Conservation (phyloP, 2,113 vertebrate genomes). For the Thalassoma bifasciatum region DNA sequence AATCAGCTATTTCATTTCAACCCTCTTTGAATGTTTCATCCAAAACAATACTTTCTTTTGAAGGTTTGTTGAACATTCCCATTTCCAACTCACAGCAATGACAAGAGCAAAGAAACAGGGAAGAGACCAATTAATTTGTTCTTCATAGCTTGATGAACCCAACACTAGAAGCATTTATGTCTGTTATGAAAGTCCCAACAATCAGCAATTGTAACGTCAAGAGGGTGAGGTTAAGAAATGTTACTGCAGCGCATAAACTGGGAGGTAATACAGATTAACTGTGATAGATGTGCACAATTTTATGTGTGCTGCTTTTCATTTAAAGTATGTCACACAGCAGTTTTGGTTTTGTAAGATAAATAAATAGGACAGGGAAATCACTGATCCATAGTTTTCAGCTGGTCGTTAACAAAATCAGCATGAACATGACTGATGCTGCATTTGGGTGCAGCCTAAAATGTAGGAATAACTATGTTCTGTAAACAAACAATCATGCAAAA, state of each 20-base stretch:
- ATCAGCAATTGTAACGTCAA: neutral
- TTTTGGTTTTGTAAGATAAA: neutral
- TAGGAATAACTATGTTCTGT: neutral
- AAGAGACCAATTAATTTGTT: neutral
- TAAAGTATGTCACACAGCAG: neutral
- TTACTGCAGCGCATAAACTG: neutral
- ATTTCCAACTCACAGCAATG: neutral
- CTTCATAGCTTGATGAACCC: neutral
- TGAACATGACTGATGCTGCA: slow-evolving; percentile 2
- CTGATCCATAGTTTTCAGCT: neutral
- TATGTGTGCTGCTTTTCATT: neutral
- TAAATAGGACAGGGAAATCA: neutral
- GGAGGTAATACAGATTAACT: neutral
- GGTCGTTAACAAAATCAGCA: neutral
- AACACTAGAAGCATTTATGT: neutral
- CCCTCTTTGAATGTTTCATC: too few relatives aligned
- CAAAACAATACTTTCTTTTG: neutral
- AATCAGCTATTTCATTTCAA: too few relatives aligned
- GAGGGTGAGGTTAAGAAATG: neutral
- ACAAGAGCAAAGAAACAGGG: neutral
- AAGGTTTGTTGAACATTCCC: neutral
- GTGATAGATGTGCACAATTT: neutral
- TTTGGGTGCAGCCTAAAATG: slow-evolving; percentile 13
- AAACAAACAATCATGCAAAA: neutral
- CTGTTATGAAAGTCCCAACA: neutral